phyloP scores from a whole-genome alignment of 2,888 invertebrate species.

The Callosobruchus maculatus region DNA sequence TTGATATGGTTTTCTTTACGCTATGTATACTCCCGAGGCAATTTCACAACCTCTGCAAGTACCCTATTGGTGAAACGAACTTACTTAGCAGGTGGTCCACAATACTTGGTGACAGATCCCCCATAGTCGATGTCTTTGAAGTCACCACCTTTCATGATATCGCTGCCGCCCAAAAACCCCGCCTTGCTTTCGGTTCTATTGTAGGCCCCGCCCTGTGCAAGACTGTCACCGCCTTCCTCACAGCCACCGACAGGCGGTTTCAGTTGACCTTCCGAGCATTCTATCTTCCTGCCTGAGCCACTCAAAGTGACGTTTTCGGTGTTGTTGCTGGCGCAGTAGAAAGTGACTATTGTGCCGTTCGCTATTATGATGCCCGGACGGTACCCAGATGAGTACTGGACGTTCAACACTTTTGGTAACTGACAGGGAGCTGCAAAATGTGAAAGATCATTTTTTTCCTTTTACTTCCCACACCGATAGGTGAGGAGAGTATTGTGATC shows the following conservation, averaged over 20 bases:
- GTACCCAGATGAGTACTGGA: conserved; percentile 74
- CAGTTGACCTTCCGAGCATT: not conserved
- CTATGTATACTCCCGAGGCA: too few species aligned
- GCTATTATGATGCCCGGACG: conserved; percentile 76
- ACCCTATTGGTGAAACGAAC: too few species aligned
- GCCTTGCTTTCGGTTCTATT: conserved; percentile 45
- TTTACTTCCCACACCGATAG: too few species aligned
- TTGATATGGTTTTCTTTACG: too few species aligned
- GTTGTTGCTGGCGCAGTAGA: conserved; percentile 60
- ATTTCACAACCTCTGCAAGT: too few species aligned
- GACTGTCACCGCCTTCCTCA: conserved; percentile 58
- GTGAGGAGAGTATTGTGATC: too few species aligned
- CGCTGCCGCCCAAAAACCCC: conserved; percentile 48
- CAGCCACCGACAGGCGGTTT: conserved; percentile 34
- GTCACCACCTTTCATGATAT: conserved; percentile 54
- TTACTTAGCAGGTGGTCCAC: conserved; percentile 68
- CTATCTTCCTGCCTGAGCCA: conserved; percentile 50
- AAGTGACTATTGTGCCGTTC: conserved; percentile 74
- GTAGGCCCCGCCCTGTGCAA: conserved; percentile 63
- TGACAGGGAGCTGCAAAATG: conserved; percentile 63
- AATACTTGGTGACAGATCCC: conserved; percentile 45
- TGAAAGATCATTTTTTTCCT: too few species aligned
- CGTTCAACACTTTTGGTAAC: conserved; percentile 63
- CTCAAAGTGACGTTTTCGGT: conserved; percentile 53
- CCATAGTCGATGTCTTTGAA: conserved; percentile 56